Base-by-base conservation (phyloP, 2,888 invertebrate genomes). In the Rhorus exstirpatorius region DNA sequence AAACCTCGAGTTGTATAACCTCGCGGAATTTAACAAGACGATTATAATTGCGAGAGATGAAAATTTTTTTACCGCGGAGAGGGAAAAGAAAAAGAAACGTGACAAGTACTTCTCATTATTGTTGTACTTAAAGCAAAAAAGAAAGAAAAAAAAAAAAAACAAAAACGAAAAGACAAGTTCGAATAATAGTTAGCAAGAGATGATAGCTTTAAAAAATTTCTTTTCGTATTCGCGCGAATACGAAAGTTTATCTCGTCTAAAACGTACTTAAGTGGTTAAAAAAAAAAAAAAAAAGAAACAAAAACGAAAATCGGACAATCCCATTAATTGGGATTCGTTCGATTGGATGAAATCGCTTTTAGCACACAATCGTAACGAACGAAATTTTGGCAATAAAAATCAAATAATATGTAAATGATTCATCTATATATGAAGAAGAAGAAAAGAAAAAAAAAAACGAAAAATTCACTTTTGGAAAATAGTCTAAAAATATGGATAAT, bases 121-220 rank as follows among this genome's bases (percentile, higher is more conserved):
- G 68, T 58, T 78, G 81, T 82, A 82, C 81, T 82, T 82, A 82
- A 82, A 31, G 53, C 38, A 38, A 31, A 79, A n/a, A n/a, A n/a
- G n/a, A n/a, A n/a, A n/a, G n/a, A n/a, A n/a, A n/a, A n/a, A n/a
- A n/a, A n/a, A n/a, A n/a, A n/a, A n/a, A n/a, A n/a, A n/a, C n/a
- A n/a, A n/a, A n/a, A n/a, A n/a, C n/a, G n/a, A n/a, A n/a, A n/a
- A n/a, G n/a, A n/a, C n/a, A 61, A 61, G 46, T 74, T 81, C 38
- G 67, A 44, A 70, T 51, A 38, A 65, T 26, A 70, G 49, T 70
- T 65, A 71, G 70, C 49, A 58, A 46, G 19, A 75, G n/a, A n/a
- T 53, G 12, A 38, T 19, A n/a, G 2, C n/a, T 4, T 72, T 7
- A 53, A 17, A 46, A 68, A 35, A n/a, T n/a, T n/a, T n/a, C n/a